Base-by-base conservation (phyloP, 2,888 invertebrate species). In the Mythimna vitellina region DNA sequence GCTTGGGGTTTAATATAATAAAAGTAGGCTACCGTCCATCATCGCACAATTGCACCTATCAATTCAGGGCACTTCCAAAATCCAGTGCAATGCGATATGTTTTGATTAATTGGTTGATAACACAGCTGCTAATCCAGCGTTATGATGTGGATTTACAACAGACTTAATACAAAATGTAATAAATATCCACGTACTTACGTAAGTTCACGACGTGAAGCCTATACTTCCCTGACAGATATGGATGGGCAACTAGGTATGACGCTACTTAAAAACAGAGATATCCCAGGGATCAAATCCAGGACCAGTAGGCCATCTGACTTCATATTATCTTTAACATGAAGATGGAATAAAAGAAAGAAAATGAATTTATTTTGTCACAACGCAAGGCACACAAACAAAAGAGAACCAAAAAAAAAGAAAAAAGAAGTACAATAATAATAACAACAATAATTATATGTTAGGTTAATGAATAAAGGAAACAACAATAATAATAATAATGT, bases 31-130 rank as follows among this genome's bases (percentile, higher is more conserved):
- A 42, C 42, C 12, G 42, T 0, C 12, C 42, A 12, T 14, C 42
- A 12, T 4, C 17, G 46, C 17, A 6, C 49, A 49, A 49, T 20
- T 46, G 49, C 35, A 56, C 9, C 1, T n/a, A 29, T 10, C 20
- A 22, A 17, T 14, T n/a, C 7, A 32, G 10, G 17, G 29, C 32
- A 35, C 35, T 61, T 61, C 42, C 25, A 54, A 25, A 73, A 62
- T 8, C 42, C 42, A 22, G 25, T n/a, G 49, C 49, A 20, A 20
- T 46, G 17, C 9, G 67, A 51, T 76, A 53, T 42, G 25, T 46
- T 53, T 25, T 73, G 73, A 73, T 76, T 66, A 57, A 73, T 76
- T 67, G 5, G 20, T 53, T 68, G 76, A 73, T 73, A 73, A 35
- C 35, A 53, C 2, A 46, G 38, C 25, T 46, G 32, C 7, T 76